Evolutionary conservation across 2,113 vertebrate genomes (phyloP).

Genomic region (Chlorodrepanis virens): DNA sequence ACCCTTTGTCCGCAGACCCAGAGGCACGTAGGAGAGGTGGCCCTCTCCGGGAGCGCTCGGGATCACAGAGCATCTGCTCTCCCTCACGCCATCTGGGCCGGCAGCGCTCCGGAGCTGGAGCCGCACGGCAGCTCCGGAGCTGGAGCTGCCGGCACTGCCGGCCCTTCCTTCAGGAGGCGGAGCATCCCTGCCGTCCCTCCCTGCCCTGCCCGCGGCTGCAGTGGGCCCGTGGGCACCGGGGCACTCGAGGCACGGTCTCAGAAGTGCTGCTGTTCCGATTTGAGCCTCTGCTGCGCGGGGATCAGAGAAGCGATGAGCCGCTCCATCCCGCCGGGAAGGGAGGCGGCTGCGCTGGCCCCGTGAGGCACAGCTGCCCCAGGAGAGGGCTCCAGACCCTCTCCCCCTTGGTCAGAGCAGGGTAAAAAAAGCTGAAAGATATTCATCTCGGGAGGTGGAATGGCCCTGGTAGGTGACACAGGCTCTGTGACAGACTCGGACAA

Average conservation of each 20-base stretch:
- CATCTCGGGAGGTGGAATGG: not conserved
- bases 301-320: fast-evolving
- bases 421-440: not conserved
- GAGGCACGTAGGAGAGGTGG: not conserved
- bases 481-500: not conserved
- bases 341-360: not conserved
- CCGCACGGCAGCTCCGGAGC: not conserved
- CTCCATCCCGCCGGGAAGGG: fast-evolving
- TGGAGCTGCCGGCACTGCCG: not conserved
- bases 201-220: not conserved
- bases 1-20: not conserved
- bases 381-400: not conserved
- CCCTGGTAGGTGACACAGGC: no score
- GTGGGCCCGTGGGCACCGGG: not conserved
- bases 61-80: not conserved
- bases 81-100: not conserved
- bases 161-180: not conserved
- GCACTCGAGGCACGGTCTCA: fast-evolving
- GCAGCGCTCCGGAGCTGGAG: not conserved
- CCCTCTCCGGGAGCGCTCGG: fast-evolving
- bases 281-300: not conserved
- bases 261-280: fast-evolving
- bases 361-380: not conserved
- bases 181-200: not conserved
- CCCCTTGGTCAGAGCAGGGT: not conserved